phyloP scores from a whole-genome alignment of 2,113 vertebrate genomes.

The Python bivittatus region DNA sequence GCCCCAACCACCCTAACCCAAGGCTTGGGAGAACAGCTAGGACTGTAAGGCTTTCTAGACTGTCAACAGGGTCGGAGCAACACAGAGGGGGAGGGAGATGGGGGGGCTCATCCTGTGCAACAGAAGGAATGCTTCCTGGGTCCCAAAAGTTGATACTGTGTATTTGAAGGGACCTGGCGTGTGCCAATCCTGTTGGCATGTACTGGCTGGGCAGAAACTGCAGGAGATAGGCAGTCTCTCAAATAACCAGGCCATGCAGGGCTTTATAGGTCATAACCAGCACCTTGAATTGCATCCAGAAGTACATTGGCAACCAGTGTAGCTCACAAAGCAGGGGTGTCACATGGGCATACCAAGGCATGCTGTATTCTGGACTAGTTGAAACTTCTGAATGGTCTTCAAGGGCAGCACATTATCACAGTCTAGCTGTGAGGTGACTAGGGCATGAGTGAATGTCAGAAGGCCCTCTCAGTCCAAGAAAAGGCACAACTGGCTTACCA shows the following conservation, averaged over 20 bases:
- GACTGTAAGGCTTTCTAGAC: background rate
- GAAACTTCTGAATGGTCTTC: background rate
- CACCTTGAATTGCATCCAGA: background rate
- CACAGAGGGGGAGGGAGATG: background rate
- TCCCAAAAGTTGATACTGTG: background rate
- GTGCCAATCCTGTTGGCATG: background rate
- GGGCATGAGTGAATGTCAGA: background rate
- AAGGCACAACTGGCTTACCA: background rate
- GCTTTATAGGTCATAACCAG: background rate
- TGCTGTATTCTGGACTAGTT: background rate
- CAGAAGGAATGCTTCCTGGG: no score
- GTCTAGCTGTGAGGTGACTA: background rate
- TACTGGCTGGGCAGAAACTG: background rate
- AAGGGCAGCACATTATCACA: background rate
- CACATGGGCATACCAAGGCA: background rate
- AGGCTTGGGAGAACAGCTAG: background rate
- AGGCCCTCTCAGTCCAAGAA: background rate
- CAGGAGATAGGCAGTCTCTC: background rate
- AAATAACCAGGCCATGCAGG: background rate
- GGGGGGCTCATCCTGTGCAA: background rate
- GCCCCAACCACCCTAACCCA: background rate
- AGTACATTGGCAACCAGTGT: background rate
- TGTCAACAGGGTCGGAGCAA: background rate
- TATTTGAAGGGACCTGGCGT: background rate
- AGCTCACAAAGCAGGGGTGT: background rate